Base-by-base conservation (phyloP, 2,113 vertebrate species). In the Gracilinanus agilis region DNA sequence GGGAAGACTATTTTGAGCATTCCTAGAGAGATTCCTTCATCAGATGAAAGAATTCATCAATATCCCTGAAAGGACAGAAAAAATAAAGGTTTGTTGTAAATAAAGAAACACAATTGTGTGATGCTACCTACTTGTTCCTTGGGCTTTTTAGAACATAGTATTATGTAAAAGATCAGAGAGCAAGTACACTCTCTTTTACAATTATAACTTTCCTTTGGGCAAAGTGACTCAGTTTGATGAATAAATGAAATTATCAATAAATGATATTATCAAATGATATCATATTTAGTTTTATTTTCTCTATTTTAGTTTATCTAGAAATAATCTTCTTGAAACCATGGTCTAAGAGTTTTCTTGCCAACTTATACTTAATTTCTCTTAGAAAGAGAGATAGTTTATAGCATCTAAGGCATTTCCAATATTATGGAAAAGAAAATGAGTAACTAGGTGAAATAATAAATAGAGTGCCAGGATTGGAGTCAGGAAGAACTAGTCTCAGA, bases 301-400 rank as follows among this genome's bases (percentile, higher is more conserved):
- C 3, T 67, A 34, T 67, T n/a, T 75, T 16, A 3, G n/a, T 21
- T 53, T 44, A 4, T 44, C 12, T 89, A 93, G 90, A 92, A 93
- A 75, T 25, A 9, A 92, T 23, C 24, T 55, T 56, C 34, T 95
- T 83, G 54, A 90, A 90, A 54, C 88, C 49, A 24, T 1, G 29
- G 9, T 53, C 2, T 24, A 2, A 44, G 34, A 88, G 3, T 91
- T 75, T 95, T 89, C 24, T 58, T 44, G 29, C 40, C 67, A 58
- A 91, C 75, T 44, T 93, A 94, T 61, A 53, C 9, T 90, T 92
- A 83, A 75, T 55, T 56, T 53, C 56, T 90, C 29, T 9, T 61
- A 56, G 0, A 61, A 61, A 11, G 27, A 61, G 58, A 56, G 25
- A 56, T 56, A 56, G 9, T 61, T 29, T 10, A 61, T 29, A 10